Percentiles rank a stretch among this genome's conserved stretches.
Evolutionary conservation across 1,140 invertebrate genomes (phyloP).

Genomic region (Nasonia giraulti): DNA sequence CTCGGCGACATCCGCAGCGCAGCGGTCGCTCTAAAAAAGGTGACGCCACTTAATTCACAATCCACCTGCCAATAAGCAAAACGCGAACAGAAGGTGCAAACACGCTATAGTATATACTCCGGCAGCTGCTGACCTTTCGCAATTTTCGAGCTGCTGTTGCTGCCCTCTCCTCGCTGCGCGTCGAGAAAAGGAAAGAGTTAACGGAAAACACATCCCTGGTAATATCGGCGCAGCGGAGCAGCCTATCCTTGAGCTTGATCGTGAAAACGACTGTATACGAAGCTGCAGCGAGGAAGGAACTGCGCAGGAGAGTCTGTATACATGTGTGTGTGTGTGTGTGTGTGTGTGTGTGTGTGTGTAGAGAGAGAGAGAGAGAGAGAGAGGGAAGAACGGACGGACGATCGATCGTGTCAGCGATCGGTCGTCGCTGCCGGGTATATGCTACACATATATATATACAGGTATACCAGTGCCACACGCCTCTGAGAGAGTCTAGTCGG

Average conservation of each 20-base stretch:
- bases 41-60: constrained; percentile 4
- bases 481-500: neutral
- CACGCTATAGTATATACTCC: neutral
- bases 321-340: neutral
- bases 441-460: neutral
- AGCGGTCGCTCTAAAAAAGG: neutral
- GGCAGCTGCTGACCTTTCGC: constrained; percentile 13
- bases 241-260: constrained; percentile 66
- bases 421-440: neutral
- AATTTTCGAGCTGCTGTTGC: neutral
- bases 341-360: neutral
- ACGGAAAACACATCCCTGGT: constrained; percentile 49
- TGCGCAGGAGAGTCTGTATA: neutral
- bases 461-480: neutral
- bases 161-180: neutral
- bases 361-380: neutral
- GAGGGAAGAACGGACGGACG: constrained; percentile 41
- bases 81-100: neutral
- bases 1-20: neutral
- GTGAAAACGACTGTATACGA: constrained; percentile 50
- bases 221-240: constrained; percentile 53
- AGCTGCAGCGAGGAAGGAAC: constrained; percentile 8
- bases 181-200: constrained; percentile 37
- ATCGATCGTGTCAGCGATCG: constrained; percentile 55
- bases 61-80: neutral